phyloP scores from a whole-genome alignment of 2,888 invertebrate species.

The Allolobophora icterica region DNA sequence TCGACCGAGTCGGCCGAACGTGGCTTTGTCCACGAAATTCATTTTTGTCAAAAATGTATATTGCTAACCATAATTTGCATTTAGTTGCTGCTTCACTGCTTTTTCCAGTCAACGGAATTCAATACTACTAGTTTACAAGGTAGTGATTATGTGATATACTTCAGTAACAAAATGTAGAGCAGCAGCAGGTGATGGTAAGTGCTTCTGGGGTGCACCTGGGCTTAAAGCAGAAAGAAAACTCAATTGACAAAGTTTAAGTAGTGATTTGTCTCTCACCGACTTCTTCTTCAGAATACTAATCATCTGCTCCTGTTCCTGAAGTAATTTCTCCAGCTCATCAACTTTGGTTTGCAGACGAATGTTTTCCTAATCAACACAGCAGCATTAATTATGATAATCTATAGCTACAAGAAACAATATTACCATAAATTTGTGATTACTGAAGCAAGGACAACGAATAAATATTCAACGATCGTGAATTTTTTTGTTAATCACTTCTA shows the following conservation, averaged over 20 bases:
- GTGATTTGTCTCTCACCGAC: slow-evolving; percentile 20
- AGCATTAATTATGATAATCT: neutral
- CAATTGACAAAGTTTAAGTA: neutral
- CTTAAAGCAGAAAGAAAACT: neutral
- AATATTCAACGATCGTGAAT: neutral
- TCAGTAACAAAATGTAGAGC: neutral
- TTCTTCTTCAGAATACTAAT: neutral
- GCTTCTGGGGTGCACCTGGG: neutral
- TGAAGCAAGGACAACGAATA: neutral
- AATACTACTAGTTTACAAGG: neutral
- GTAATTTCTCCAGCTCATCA: slow-evolving; percentile 19
- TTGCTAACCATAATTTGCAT: neutral
- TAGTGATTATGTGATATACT: neutral
- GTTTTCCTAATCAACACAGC: neutral
- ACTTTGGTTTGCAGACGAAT: neutral
- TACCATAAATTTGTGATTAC: neutral
- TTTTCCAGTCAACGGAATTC: neutral
- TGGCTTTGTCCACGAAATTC: neutral
- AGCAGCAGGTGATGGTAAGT: neutral
- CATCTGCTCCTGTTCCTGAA: neutral
- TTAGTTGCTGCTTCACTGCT: neutral
- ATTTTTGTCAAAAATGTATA: neutral
- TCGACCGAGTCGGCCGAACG: too few species aligned
- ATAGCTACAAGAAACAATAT: neutral
- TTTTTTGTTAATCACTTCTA: neutral